Evolutionary conservation across 2,797 vertebrate species (phyloP), one percentile per base, ranked within the genome.

Genomic region (Buphagus erythrorhynchus): DNA sequence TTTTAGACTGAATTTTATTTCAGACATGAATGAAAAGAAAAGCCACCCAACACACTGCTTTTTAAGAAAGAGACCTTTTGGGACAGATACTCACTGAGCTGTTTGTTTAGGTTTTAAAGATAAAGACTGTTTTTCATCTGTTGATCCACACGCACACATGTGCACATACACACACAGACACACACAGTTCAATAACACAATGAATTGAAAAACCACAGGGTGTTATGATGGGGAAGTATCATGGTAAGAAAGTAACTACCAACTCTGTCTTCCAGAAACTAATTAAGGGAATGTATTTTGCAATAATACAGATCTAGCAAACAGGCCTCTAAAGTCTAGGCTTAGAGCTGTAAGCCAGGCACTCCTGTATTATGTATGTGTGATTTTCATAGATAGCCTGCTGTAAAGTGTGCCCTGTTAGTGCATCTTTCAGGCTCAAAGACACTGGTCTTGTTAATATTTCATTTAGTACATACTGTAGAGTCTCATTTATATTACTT

Each of bases 401-500:
- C 95, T 79, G 58, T 93, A 96, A 97, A 96, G 93, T 85, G 96
- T 97, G 96, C 95, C 88, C 96, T 96, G 90, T 96, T 94, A 96
- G 96, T 95, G 94, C 96, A 97, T 97, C 94, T 97, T 97, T 98
- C 97, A 96, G 97, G 97, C 97, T 97, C 97, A 95, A 96, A 98
- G 96, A 97, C 72, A 88, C 96, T 93, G 80, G 96, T 92, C 97
- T 98, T 98, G 98, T 98, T 98, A 98, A 97, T 98, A 98, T 98
- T 98, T 98, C 98, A 98, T 98, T 97, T 98, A 98, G 98, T 98
- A 97, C 98, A 97, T 98, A 97, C 96, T 97, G 97, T 96, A 98
- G 98, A 97, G 96, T 97, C 98, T 98, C 98, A 96, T 99, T 98
- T 98, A 97, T 98, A 98, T 98, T 98, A 98, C 98, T 98, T 98